Conservation (phyloP, 2,888 invertebrate genomes). For the Dasysyrphus tricinctus region DNA sequence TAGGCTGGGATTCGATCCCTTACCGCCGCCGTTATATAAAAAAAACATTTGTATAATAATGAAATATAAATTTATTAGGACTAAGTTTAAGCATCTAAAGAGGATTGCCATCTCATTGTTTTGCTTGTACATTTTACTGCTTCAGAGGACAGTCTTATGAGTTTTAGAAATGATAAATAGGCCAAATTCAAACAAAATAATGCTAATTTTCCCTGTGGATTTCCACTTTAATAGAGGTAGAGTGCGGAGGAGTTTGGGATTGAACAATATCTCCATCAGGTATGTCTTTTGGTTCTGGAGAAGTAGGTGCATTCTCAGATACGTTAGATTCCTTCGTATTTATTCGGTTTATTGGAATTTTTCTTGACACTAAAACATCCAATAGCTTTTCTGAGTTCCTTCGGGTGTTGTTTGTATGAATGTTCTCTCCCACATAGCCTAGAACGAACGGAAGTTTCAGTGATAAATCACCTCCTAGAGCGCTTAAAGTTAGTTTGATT, state of each 20-base stretch:
- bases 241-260: constrained; percentile 28
- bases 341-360: constrained; percentile 39
- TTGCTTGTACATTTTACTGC: constrained; percentile 56
- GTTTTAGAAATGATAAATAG: constrained; percentile 43
- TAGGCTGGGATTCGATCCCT: no score
- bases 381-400: constrained; percentile 51
- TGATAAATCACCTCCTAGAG: constrained; percentile 90
- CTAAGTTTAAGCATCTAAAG: constrained; percentile 48
- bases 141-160: constrained; percentile 66
- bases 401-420: constrained; percentile 35
- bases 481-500: constrained; percentile 90
- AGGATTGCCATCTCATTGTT: constrained; percentile 28
- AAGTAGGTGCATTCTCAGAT: neutral
- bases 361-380: constrained; percentile 44
- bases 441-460: constrained; percentile 90
- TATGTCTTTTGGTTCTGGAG: constrained; percentile 33
- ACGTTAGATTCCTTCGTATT: constrained; percentile 37
- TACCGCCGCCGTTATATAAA: neutral
- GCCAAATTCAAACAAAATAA: constrained; percentile 2
- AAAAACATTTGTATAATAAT: constrained; percentile 14
- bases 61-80: constrained; percentile 68
- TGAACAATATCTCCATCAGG: neutral
- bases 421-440: constrained; percentile 84
- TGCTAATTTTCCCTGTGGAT: constrained; percentile 71
- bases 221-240: constrained; percentile 69